Evolutionary conservation across 1,140 invertebrate species (phyloP).

Genomic region (Hylaeus anthracinus): DNA sequence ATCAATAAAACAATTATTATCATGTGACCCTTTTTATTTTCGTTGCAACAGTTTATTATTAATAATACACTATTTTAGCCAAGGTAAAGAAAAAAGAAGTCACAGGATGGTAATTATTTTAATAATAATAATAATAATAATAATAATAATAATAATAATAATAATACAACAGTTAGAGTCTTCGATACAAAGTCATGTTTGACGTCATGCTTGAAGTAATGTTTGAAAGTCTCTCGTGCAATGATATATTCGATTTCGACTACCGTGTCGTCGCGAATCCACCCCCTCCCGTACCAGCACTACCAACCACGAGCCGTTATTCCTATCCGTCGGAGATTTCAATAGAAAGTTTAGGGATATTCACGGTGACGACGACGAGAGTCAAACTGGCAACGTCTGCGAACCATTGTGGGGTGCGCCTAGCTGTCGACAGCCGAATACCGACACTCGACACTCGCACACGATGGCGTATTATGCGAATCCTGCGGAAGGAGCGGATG

Average conservation of each 20-base stretch:
- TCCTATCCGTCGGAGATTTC: constrained; percentile 68
- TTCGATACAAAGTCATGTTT: constrained; percentile 16
- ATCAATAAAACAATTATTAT: too few species aligned
- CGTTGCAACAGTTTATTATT: too few species aligned
- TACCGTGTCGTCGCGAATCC: constrained; percentile 8
- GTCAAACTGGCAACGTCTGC: constrained; percentile 68
- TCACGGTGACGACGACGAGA: constrained; percentile 66
- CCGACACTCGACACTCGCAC: constrained; percentile 51
- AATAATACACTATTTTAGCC: too few species aligned
- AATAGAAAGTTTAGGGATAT: constrained; percentile 75
- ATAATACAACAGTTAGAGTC: too few species aligned
- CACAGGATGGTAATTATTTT: too few species aligned
- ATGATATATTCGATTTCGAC: constrained; percentile 58
- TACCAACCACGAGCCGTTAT: constrained; percentile 56
- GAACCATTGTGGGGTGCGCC: constrained; percentile 59
- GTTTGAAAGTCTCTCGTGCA: constrained; percentile 21
- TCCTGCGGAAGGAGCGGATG: constrained; percentile 25
- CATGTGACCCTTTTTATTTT: too few species aligned
- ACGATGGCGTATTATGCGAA: constrained; percentile 54
- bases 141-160: too few species aligned
- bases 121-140: too few species aligned
- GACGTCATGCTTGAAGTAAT: constrained; percentile 17
- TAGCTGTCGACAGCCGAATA: constrained; percentile 58
- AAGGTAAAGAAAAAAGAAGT: too few species aligned
- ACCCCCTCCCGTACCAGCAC: constrained; percentile 13